phyloP scores from a whole-genome alignment of 2,797 vertebrate species.

The Sylvilagus floridanus region DNA sequence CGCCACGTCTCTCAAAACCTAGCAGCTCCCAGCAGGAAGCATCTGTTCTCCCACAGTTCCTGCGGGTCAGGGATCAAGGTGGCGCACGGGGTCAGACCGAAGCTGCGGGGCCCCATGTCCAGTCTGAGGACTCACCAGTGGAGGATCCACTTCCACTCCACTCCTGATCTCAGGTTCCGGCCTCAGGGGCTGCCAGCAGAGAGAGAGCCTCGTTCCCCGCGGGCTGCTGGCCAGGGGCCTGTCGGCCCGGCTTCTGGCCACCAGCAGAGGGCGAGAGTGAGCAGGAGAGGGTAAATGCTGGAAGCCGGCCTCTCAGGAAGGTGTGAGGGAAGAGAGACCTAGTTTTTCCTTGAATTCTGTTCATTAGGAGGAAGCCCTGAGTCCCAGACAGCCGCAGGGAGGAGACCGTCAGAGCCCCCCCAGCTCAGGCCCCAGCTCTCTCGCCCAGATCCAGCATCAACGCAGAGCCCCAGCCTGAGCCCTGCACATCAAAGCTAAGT shows the following conservation, averaged over 20 bases:
- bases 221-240: not conserved
- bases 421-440: not conserved
- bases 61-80: not conserved
- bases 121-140: not conserved
- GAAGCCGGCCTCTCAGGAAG: not conserved
- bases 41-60: not conserved
- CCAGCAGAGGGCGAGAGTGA: too few relatives aligned
- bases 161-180: too few relatives aligned
- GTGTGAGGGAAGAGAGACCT: not conserved
- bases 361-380: not conserved
- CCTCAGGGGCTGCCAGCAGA: not conserved
- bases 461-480: not conserved
- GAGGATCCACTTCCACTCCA: not conserved
- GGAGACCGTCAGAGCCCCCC: not conserved
- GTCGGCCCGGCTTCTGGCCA: not conserved
- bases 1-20: not conserved
- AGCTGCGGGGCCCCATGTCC: not conserved
- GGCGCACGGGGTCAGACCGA: too few relatives aligned
- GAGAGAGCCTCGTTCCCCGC: not conserved
- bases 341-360: not conserved
- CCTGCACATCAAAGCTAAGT: not conserved
- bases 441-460: not conserved
- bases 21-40: not conserved
- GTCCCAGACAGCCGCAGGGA: not conserved
- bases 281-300: too few relatives aligned